Conservation (phyloP, 2,888 invertebrate genomes). For the Antitype chi region DNA sequence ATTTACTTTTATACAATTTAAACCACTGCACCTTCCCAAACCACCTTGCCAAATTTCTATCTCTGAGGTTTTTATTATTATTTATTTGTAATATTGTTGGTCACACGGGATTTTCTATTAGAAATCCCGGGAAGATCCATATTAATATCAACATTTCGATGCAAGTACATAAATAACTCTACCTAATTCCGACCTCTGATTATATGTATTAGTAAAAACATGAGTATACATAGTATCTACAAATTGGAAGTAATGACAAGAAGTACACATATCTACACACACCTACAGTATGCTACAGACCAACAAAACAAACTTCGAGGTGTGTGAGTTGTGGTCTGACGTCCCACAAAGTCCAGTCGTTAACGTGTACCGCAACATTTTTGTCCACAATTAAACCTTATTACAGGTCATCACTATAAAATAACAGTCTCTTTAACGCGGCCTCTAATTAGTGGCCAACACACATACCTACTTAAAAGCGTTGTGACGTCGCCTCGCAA, state of each 20-base stretch:
- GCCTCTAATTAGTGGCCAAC: constrained; percentile 66
- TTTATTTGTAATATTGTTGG: no score
- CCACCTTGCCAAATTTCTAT: no score
- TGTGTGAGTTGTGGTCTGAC: constrained; percentile 25
- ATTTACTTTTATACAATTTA: no score
- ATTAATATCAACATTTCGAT: no score
- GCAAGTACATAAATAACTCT: no score
- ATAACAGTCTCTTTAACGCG: constrained; percentile 64
- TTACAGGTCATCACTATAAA: constrained; percentile 55
- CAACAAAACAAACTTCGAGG: constrained; percentile 19
- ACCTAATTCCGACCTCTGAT: no score
- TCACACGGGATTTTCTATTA: no score
- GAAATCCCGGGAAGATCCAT: no score
- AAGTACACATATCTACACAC: constrained; percentile 5
- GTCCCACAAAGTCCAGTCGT: constrained; percentile 34
- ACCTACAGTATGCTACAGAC: neutral
- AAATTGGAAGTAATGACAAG: neutral
- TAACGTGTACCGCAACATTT: constrained; percentile 47
- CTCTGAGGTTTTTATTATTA: no score
- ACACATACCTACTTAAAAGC: neutral
- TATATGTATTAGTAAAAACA: neutral
- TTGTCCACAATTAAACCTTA: constrained; percentile 60
- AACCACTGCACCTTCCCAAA: no score
- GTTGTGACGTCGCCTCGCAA: neutral
- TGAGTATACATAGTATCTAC: neutral